Percentiles rank a stretch among this genome's conserved stretches.
Evolutionary conservation across 2,113 vertebrate genomes (phyloP).

Genomic region (Tachysurus fulvidraco): DNA sequence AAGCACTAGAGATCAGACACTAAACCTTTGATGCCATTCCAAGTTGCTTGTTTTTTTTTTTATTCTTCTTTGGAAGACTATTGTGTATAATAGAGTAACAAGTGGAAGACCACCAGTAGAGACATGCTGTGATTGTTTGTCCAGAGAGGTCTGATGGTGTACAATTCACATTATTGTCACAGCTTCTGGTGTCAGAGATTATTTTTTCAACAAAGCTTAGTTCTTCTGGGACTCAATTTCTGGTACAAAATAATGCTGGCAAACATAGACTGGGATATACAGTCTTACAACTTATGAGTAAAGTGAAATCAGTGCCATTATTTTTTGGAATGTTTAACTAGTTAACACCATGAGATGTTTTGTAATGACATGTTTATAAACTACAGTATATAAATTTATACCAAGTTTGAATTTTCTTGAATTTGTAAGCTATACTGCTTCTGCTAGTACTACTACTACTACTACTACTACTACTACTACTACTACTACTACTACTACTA

Average conservation of each 20-base stretch:
- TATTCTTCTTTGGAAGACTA: constrained; percentile 53
- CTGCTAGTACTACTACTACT: too few species aligned
- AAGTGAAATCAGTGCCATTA: too few species aligned
- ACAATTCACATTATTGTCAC: constrained; percentile 54
- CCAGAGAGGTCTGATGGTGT: constrained; percentile 43
- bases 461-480: too few species aligned
- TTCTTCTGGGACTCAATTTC: too few species aligned
- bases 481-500: too few species aligned
- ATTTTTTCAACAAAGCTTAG: not conserved
- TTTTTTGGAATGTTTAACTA: too few species aligned
- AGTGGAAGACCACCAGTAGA: constrained; percentile 57
- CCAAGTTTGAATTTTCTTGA: too few species aligned
- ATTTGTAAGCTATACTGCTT: too few species aligned
- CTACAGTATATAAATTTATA: too few species aligned
- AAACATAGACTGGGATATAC: not conserved
- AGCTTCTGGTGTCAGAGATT: constrained; percentile 58
- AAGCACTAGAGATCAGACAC: constrained; percentile 19
- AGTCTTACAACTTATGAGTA: too few species aligned
- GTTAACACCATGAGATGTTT: too few species aligned
- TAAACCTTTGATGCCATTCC: constrained; percentile 38
- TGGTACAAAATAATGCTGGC: not conserved
- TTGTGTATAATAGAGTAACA: constrained; percentile 51
- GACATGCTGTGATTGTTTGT: constrained; percentile 45
- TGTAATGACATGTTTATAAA: too few species aligned
- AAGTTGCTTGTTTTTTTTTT: constrained; percentile 64